phyloP scores from a whole-genome alignment of 2,888 invertebrate genomes.

The Adineta ricciae region DNA sequence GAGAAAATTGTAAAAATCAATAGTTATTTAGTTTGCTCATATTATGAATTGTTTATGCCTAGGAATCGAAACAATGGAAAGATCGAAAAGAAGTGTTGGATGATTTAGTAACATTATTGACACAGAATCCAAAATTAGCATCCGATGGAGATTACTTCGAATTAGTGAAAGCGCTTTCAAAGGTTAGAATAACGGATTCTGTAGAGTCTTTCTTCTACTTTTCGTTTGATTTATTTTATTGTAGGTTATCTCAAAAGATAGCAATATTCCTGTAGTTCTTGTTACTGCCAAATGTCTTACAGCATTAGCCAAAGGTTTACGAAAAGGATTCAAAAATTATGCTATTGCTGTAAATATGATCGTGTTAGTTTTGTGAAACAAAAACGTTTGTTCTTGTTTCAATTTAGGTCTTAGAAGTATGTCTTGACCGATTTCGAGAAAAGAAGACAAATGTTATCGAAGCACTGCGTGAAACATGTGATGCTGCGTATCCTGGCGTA shows the following conservation, averaged over 20 bases:
- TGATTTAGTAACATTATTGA: slow-evolving; percentile 64
- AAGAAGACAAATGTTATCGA: slow-evolving; percentile 81
- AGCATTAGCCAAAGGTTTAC: slow-evolving; percentile 70
- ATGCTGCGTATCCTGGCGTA: slow-evolving; percentile 64
- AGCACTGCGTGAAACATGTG: slow-evolving; percentile 75
- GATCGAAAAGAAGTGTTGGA: slow-evolving; percentile 85
- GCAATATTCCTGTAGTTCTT: slow-evolving; percentile 83
- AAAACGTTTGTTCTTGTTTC: slow-evolving; percentile 35
- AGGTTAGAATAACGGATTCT: slow-evolving; percentile 54
- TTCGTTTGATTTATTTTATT: slow-evolving; percentile 38
- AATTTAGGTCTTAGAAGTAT: slow-evolving; percentile 51
- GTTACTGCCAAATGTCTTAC: slow-evolving; percentile 72
- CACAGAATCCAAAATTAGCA: slow-evolving; percentile 70
- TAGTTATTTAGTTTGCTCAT: background rate
- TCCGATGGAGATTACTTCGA: slow-evolving; percentile 77
- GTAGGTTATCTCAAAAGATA: slow-evolving; percentile 78
- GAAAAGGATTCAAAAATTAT: slow-evolving; percentile 75
- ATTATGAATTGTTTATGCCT: slow-evolving; percentile 25
- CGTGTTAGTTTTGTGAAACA: too few species aligned
- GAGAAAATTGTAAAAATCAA: slow-evolving; percentile 59
- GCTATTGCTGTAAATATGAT: slow-evolving; percentile 50
- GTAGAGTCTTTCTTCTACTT: background rate
- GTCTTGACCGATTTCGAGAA: slow-evolving; percentile 92
- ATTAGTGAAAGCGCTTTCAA: slow-evolving; percentile 72
- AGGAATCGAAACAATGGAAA: slow-evolving; percentile 85